Evolutionary conservation across 2,888 invertebrate genomes (phyloP), one percentile per base, ranked within the genome.

Genomic region (Cantharis lateralis): DNA sequence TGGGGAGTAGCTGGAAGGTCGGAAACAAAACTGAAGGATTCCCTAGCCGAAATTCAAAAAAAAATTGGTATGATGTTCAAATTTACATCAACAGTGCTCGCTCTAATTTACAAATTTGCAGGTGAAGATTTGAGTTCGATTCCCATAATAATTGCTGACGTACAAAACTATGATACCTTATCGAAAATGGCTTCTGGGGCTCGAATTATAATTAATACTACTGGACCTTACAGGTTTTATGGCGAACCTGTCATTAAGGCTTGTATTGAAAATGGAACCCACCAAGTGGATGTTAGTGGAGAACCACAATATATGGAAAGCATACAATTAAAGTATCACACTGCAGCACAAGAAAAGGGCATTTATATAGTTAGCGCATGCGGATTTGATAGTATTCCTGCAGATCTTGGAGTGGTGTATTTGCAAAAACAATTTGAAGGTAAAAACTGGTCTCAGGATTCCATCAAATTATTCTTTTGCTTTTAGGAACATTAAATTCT

Each of bases 1-100:
- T 98, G 98, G 96, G 98, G 95, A 0, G 90, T 99, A 66, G 96
- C 98, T 48, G 99, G 98, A 0, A 91, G 99, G n/a, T 90, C 90
- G 0, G 85, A 88, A 77, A 75, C 82, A 15, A 90, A 89, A 84
- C 77, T 90, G 7, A 85, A 86, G 74, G 82, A 84, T 13, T 82
- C 84, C 15, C 79, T 88, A n/a, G 78, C 80, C 4, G 83, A 87
- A 80, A 79, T 84, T 20, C 84, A 90, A 78, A 83, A 87, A 72
- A 85, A 88, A 83, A 87, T 88, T 71, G 91, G 91, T 90, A 85
- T 74, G 68, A 62, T 15, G 13, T 15, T 64, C 16, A 15, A 62
- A 10, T 63, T 48, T 0, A 48, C 9, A n/a, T 5, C 0, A n/a
- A 48, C 7, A n/a, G 32, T 13, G 9, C 3, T 10, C 3, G 11